These are phyloP conservation scores for Atopsyche davidsoni DNA, from an alignment of 1,140 invertebrate species.

Conservation along the genomic window DNA sequence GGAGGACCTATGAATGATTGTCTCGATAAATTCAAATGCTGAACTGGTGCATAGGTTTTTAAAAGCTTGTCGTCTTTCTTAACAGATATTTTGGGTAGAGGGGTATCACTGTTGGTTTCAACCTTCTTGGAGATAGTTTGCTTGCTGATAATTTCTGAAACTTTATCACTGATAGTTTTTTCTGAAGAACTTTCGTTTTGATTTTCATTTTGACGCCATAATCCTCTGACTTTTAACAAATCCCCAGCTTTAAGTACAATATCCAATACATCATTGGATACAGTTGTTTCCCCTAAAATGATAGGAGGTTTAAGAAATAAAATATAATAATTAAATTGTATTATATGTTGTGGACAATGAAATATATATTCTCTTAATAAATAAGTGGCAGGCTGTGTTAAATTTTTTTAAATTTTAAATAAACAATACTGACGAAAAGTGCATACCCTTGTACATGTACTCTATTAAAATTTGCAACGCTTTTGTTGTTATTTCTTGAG, in stretches of 20 bases:
- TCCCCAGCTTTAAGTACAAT: conserved; percentile 73
- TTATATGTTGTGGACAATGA: too few relatives aligned
- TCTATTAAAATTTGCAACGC: conserved; percentile 75
- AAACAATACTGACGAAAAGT: too few relatives aligned
- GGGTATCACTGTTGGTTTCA: conserved; percentile 6
- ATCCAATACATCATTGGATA: conserved; percentile 75
- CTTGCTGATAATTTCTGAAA: conserved; percentile 24
- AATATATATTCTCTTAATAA: too few relatives aligned
- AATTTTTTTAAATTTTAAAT: too few relatives aligned
- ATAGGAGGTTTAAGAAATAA: too few relatives aligned
- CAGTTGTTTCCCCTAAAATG: conserved; percentile 68
- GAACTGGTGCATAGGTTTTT: conserved; percentile 40
- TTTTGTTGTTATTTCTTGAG: conserved; percentile 70
- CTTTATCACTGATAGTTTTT: conserved; percentile 16
- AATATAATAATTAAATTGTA: not conserved
- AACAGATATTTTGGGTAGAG: conserved; percentile 38
- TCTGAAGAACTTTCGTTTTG: conserved; percentile 22
- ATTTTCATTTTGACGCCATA: conserved; percentile 59
- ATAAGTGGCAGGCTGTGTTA: not conserved
- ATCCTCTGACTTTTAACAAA: conserved; percentile 66
- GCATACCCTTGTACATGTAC: conserved; percentile 73
- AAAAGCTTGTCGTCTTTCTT: conserved; percentile 48
- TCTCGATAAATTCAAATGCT: conserved; percentile 33
- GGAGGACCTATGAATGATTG: conserved; percentile 48
- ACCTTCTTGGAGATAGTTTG: conserved; percentile 35